Evolutionary conservation across 2,113 vertebrate genomes (phyloP).

Genomic region (Cynoglossus semilaevis): DNA sequence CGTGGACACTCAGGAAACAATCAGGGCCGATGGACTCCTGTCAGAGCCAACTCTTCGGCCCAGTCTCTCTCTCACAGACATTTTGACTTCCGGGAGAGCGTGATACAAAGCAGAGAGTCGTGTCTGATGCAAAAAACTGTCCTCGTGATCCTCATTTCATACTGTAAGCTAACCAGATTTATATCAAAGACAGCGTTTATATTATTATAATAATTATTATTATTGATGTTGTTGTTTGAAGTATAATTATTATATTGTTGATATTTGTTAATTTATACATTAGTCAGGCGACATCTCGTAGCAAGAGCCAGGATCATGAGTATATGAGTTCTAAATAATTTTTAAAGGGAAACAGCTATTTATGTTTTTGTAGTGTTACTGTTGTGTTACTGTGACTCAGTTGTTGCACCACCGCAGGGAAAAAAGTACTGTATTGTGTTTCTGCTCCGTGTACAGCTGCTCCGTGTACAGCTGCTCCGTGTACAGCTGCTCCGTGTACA

Average conservation of each 20-base stretch:
- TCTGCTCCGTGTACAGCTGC: constrained; percentile 8
- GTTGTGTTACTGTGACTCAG: constrained; percentile 66
- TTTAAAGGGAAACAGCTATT: constrained; percentile 77
- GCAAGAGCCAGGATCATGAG: constrained; percentile 68
- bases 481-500: constrained; percentile 35
- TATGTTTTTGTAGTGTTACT: constrained; percentile 75
- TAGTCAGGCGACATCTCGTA: constrained; percentile 60
- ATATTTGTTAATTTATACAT: constrained; percentile 78
- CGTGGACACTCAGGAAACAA: constrained; percentile 28
- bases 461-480: constrained; percentile 35
- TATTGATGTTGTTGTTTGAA: constrained; percentile 67
- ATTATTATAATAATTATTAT: constrained; percentile 73
- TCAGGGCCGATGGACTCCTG: constrained; percentile 27
- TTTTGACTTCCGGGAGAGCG: neutral
- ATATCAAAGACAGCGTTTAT: constrained; percentile 77
- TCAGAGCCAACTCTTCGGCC: constrained; percentile 38
- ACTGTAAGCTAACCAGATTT: constrained; percentile 81
- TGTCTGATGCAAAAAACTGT: constrained; percentile 23
- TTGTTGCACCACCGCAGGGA: constrained; percentile 63
- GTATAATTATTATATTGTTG: constrained; percentile 54
- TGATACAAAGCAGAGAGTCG: constrained; percentile 8
- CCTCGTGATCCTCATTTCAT: constrained; percentile 54
- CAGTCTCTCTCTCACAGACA: constrained; percentile 24
- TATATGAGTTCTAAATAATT: constrained; percentile 65
- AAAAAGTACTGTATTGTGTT: constrained; percentile 68